Conservation (phyloP, 1,140 invertebrate genomes). For the Campoletis sonorensis region DNA sequence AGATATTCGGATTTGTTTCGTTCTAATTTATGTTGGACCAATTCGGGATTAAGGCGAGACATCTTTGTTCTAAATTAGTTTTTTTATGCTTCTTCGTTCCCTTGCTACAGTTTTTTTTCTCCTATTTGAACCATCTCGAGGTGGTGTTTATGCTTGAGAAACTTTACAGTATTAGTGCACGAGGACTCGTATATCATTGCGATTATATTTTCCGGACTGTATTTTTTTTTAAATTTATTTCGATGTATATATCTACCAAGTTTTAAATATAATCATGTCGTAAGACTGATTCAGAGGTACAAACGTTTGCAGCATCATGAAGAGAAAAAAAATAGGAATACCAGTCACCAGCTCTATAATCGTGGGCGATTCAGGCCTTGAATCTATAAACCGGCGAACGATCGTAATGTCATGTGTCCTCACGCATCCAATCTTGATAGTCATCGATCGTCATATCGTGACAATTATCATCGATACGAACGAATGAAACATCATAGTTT, state of each 20-base stretch:
- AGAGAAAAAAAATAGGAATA: not conserved
- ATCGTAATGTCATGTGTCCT: not conserved
- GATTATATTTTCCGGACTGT: not conserved
- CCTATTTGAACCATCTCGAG: not conserved
- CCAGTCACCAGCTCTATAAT: not conserved
- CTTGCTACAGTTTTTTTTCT: not conserved
- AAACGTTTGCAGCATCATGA: not conserved
- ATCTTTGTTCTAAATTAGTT: not conserved
- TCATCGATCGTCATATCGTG: slow-evolving; percentile 7
- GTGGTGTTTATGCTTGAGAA: not conserved
- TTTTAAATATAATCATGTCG: not conserved
- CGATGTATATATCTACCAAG: not conserved
- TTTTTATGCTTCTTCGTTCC: not conserved
- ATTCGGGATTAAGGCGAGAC: slow-evolving; percentile 1
- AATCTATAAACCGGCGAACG: slow-evolving; percentile 29
- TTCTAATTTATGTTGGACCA: not conserved
- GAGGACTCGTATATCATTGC: not conserved
- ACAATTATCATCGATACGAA: slow-evolving; percentile 9
- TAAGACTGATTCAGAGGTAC: slow-evolving; percentile 7
- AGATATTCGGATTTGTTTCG: not conserved
- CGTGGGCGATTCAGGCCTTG: slow-evolving; percentile 28
- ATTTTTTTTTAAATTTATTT: too few relatives aligned
- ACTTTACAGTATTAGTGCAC: not conserved
- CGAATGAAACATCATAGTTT: not conserved
- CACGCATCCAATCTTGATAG: slow-evolving; percentile 6